Base-by-base conservation (phyloP, 2,113 vertebrate species). In the Sardina pilchardus region DNA sequence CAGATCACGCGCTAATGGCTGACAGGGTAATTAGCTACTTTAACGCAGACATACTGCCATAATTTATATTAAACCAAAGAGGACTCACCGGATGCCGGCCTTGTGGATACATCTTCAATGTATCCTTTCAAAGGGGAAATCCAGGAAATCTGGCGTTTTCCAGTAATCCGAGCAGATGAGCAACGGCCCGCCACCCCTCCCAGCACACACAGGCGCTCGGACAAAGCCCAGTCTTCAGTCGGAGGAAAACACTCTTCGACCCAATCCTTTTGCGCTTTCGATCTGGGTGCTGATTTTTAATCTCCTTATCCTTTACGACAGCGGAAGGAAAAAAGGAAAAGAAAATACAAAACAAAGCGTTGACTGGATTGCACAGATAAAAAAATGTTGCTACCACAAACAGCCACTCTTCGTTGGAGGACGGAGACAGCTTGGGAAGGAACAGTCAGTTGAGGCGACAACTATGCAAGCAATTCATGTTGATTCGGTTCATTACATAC, bases 21-120 rank as follows among this genome's bases (percentile, higher is more conserved):
- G 80, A 86, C 78, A 63, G 85, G 90, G 87, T 90, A 89, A 92
- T 93, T 87, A 90, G 89, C 82, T 88, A 78, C 1, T 34, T 78
- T 36, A 78, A 78, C 71, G 34, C 34, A 78, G 71, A 36, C 14
- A 78, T 78, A 78, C 30, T 78, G 89, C 88, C 87, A 90, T 89
- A 90, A 92, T 91, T 39, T 87, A 83, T 85, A 50, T 86, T 86
- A 85, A 87, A 78, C 17, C 36, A 82, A 88, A 81, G 67, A 39
- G 82, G 92, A 96, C 97, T 97, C 93, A 98, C 97, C 96, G 97
- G 97, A 96, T 98, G 97, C 94, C 97, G 95, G 96, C 97, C 97
- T 95, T 97, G 97, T 89, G 97, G 96, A 96, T 97, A 98, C 97
- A 98, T 98, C 94, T 92, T 93, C 92, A 91, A 90, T 89, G 89